Evolutionary conservation across 2,113 vertebrate species (phyloP).

Genomic region (Parotia lawesii): DNA sequence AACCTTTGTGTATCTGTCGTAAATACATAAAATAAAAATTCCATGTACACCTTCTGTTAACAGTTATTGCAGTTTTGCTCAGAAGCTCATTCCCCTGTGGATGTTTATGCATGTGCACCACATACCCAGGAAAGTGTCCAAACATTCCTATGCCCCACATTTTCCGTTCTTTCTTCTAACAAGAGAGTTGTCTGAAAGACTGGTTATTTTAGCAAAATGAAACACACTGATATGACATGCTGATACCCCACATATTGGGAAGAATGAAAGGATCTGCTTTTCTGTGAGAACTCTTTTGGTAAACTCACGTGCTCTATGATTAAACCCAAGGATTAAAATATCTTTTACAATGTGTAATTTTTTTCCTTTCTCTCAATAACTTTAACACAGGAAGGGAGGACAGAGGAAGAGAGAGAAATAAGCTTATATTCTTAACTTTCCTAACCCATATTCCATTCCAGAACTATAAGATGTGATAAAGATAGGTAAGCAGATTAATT

Average conservation of each 20-base stretch:
- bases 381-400: background rate
- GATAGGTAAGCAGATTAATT: constrained; percentile 64
- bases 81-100: background rate
- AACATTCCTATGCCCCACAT: background rate
- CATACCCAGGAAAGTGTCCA: background rate
- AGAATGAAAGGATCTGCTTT: background rate
- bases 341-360: constrained; percentile 10
- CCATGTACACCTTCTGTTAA: fast-evolving
- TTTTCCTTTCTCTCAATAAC: background rate
- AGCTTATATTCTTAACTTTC: constrained; percentile 52
- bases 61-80: background rate
- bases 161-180: background rate
- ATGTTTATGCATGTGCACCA: background rate
- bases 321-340: constrained; percentile 33
- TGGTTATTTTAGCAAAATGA: background rate
- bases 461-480: constrained; percentile 57
- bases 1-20: background rate
- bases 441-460: constrained; percentile 43
- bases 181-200: background rate
- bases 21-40: background rate
- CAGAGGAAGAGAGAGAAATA: constrained; percentile 15
- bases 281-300: background rate
- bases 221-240: background rate
- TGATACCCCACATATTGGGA: background rate
- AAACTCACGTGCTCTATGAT: background rate